These are phyloP conservation scores for Nyleta sp. DNA, from an alignment of 2,888 invertebrate species.

Conservation along the genomic window DNA sequence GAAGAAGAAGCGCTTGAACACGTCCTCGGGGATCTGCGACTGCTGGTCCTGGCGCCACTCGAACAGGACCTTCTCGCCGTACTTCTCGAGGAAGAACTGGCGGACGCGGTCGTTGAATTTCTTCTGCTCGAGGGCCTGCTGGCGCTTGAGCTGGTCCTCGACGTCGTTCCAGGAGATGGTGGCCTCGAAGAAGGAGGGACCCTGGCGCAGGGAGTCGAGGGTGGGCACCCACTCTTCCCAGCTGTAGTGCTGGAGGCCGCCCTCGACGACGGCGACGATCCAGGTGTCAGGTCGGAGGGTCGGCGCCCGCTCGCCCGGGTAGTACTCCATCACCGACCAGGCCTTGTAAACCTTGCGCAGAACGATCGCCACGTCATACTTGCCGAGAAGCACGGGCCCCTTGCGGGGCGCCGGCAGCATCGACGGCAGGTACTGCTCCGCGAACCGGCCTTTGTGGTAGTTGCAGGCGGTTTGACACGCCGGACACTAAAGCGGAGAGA, in stretches of 20 bases:
- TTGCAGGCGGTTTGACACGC: conserved; percentile 77
- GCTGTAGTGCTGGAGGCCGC: conserved; percentile 74
- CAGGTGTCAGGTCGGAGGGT: conserved; percentile 74
- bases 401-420: conserved; percentile 77
- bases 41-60: conserved; percentile 76
- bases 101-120: conserved; percentile 76
- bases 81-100: conserved; percentile 77
- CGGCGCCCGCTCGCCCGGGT: conserved; percentile 72
- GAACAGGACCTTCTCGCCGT: conserved; percentile 75
- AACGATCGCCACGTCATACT: conserved; percentile 77
- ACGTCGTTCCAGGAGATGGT: conserved; percentile 78
- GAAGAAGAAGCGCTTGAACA: conserved; percentile 78
- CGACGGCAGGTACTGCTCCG: conserved; percentile 77
- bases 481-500: conserved; percentile 73
- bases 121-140: conserved; percentile 74
- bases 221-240: conserved; percentile 79
- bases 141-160: conserved; percentile 72
- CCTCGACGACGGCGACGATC: conserved; percentile 77
- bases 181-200: conserved; percentile 76
- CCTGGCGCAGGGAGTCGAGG: conserved; percentile 76
- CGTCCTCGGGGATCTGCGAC: conserved; percentile 75
- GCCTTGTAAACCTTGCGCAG: conserved; percentile 72
- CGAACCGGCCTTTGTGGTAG: conserved; percentile 74
- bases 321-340: conserved; percentile 76
- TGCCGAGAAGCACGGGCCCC: conserved; percentile 73